phyloP scores from a whole-genome alignment of 2,888 invertebrate genomes.

The Ochropleura leucogaster region DNA sequence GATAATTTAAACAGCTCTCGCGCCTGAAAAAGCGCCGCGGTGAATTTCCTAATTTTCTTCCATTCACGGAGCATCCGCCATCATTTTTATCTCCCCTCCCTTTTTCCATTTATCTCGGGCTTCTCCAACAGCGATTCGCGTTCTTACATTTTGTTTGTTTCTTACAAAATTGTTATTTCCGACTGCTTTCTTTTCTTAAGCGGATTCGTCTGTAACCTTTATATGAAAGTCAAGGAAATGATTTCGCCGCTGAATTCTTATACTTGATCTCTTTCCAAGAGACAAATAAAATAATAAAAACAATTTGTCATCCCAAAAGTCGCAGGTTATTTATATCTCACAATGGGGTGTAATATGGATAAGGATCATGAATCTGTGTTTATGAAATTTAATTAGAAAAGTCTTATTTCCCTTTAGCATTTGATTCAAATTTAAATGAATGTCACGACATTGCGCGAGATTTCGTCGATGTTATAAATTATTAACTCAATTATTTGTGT shows the following conservation, averaged over 20 bases:
- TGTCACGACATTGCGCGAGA: constrained; percentile 12
- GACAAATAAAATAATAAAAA: constrained; percentile 77
- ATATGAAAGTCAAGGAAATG: constrained; percentile 87
- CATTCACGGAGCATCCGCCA: constrained; percentile 88
- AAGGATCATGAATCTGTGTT: constrained; percentile 10
- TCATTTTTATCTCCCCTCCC: constrained; percentile 89
- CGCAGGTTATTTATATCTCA: constrained; percentile 37
- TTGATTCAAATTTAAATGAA: constrained; percentile 17
- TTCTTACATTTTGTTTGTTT: constrained; percentile 89
- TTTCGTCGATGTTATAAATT: constrained; percentile 38
- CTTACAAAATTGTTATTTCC: constrained; percentile 90
- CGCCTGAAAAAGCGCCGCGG: constrained; percentile 82
- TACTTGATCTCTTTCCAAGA: constrained; percentile 82
- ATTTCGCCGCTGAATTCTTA: constrained; percentile 81
- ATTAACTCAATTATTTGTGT: constrained; percentile 42
- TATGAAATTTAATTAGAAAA: constrained; percentile 9
- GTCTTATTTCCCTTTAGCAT: constrained; percentile 21
- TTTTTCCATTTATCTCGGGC: constrained; percentile 87
- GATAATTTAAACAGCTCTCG: constrained; percentile 84
- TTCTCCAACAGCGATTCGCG: constrained; percentile 84
- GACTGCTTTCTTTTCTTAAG: constrained; percentile 87
- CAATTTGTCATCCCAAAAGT: constrained; percentile 70
- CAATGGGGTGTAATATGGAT: constrained; percentile 9
- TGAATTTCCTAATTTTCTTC: constrained; percentile 88
- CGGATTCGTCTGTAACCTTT: constrained; percentile 85